These are phyloP conservation scores for Steatocranus sp. DNA, from an alignment of 2,797 vertebrate genomes.

Conservation along the genomic window DNA sequence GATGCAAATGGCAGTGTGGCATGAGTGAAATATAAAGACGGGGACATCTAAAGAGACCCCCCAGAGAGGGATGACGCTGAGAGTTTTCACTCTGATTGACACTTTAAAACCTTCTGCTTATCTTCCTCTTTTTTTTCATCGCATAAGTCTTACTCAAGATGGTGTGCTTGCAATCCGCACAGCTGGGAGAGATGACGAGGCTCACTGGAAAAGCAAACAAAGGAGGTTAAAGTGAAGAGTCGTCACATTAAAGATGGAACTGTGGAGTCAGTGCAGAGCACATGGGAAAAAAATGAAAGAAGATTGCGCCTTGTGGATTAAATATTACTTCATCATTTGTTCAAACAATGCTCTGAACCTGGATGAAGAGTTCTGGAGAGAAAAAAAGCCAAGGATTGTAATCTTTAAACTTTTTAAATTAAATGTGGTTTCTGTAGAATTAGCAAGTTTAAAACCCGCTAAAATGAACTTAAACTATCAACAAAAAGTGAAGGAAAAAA, in stretches of 20 bases:
- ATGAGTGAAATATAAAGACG: constrained; percentile 32
- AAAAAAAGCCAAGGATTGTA: neutral
- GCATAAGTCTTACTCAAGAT: neutral
- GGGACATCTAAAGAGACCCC: constrained; percentile 1
- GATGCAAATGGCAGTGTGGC: constrained; percentile 41
- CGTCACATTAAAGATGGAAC: neutral
- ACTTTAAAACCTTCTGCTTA: constrained; percentile 6
- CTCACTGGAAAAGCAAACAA: neutral
- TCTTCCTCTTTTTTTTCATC: neutral
- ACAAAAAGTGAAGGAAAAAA: neutral
- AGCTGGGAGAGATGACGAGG: neutral
- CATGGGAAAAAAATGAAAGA: neutral
- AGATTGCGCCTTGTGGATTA: neutral
- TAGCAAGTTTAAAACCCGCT: neutral
- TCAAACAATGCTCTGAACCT: neutral
- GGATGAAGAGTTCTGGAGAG: neutral
- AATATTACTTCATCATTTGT: neutral
- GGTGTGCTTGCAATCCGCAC: neutral
- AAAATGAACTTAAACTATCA: neutral
- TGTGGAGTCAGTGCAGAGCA: neutral
- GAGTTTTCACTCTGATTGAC: neutral
- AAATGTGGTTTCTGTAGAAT: neutral
- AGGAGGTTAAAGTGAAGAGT: neutral
- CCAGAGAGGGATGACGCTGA: neutral
- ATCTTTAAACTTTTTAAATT: neutral